Conservation (phyloP, 2,113 vertebrate species). For the Micronisus gabar region DNA sequence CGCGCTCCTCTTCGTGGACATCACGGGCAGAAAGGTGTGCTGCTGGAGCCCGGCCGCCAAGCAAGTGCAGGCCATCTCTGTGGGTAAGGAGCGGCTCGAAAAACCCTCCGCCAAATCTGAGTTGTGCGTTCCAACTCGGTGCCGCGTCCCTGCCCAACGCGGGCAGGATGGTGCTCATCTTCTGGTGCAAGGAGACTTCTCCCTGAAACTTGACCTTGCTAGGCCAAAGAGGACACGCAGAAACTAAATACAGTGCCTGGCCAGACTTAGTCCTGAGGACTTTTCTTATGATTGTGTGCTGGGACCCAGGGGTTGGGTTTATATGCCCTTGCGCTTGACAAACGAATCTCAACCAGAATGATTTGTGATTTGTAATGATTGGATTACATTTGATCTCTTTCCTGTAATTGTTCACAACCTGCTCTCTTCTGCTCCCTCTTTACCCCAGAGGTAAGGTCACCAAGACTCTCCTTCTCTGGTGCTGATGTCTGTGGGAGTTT, state of each 20-base stretch:
- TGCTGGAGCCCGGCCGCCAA: constrained; percentile 78
- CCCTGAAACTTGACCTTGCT: neutral
- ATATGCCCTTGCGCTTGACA: no score
- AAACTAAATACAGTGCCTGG: neutral
- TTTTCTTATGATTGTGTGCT: fast-evolving
- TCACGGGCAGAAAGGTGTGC: constrained; percentile 78
- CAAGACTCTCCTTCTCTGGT: neutral
- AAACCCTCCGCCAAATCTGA: fast-evolving
- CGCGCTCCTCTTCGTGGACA: constrained; percentile 86
- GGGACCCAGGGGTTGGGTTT: no score
- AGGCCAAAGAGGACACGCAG: neutral
- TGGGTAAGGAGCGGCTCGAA: constrained; percentile 74
- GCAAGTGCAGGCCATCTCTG: constrained; percentile 65
- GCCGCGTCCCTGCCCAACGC: fast-evolving
- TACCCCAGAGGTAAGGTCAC: neutral
- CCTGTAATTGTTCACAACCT: fast-evolving
- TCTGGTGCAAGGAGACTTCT: neutral
- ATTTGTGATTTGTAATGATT: no score
- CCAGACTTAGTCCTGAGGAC: neutral
- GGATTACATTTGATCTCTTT: no score
- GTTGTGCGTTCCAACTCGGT: no score
- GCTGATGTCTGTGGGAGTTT: neutral
- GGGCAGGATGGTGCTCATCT: neutral
- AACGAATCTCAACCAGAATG: no score
- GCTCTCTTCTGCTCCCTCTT: neutral